Base-by-base conservation (phyloP, 1,140 invertebrate genomes). In the Leptopilina clavipes region DNA sequence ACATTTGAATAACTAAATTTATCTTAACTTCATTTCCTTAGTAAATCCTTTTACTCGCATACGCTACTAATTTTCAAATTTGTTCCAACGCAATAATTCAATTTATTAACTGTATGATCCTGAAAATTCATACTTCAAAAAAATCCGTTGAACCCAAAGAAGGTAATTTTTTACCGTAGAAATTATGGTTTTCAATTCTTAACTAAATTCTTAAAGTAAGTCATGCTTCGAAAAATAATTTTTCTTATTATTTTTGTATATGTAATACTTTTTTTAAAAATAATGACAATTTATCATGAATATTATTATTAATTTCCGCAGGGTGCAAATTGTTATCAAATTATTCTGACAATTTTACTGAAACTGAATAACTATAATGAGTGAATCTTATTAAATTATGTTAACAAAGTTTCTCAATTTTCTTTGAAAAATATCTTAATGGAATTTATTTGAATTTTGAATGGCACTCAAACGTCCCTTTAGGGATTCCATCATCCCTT, bases 401-500 rank as follows among this genome's bases (percentile, higher is more conserved):
- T 52, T 1, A 52, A 52, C 3, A 1, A 52, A 52, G 14, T 17
- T 52, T n/a, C 14, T 52, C n/a, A 11, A 48, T 14, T 48, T 48
- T 52, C 14, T 52, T 1, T 2, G n/a, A 1, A 17, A 17, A n/a
- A 52, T 52, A 8, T n/a, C 6, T n/a, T 17, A 17, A 45, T 45
- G 14, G 44, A 52, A 52, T n/a, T 52, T 0, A 17, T 3, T 52
- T 0, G n/a, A 52, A 52, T 48, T 48, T 52, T 52, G 48, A 52
- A 17, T 52, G 48, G 2, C n/a, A n/a, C 14, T 52, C 17, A n/a
- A 78, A 72, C 48, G 74, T 73, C 37, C 18, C 43, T 76, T 31
- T 59, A 17, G 25, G 7, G 9, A 59, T 59, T n/a, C 54, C 10
- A 10, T n/a, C n/a, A n/a, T 59, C 18, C 1, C 18, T 59, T 22